Conservation (phyloP, 1,140 invertebrate genomes). For the Camponotus pennsylvanicus region DNA sequence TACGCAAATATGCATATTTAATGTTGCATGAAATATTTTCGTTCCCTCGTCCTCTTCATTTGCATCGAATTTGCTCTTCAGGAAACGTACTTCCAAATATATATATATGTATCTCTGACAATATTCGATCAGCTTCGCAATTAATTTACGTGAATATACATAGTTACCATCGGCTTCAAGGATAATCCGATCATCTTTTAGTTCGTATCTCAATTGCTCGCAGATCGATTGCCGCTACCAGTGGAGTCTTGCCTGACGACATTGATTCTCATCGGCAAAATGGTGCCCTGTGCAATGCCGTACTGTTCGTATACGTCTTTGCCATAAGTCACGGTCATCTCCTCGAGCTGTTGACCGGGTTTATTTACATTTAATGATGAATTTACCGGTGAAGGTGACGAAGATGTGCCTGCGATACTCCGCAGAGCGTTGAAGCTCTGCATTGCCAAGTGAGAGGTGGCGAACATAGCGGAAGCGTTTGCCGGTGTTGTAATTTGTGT, state of each 20-base stretch:
- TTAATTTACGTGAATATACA: background rate
- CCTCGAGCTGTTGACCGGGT: slow-evolving; percentile 7
- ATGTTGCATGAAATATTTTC: background rate
- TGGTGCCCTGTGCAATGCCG: slow-evolving; percentile 77
- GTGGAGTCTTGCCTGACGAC: slow-evolving; percentile 57
- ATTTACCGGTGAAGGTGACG: slow-evolving; percentile 22
- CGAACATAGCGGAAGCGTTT: slow-evolving; percentile 73
- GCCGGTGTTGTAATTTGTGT: slow-evolving; percentile 2
- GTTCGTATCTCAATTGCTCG: slow-evolving; percentile 77
- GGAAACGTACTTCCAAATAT: background rate
- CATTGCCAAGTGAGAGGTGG: slow-evolving; percentile 79
- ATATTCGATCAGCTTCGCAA: background rate
- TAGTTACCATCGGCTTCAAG: background rate
- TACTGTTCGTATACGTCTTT: slow-evolving; percentile 80
- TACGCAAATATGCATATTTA: background rate
- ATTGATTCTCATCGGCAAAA: slow-evolving; percentile 50
- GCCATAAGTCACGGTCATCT: slow-evolving; percentile 61
- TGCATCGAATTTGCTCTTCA: too few relatives aligned
- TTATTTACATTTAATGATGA: background rate
- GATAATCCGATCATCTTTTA: background rate
- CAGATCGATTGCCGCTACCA: slow-evolving; percentile 81
- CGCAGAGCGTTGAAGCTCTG: slow-evolving; percentile 81
- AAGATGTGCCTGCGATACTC: slow-evolving; percentile 55
- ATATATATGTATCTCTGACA: background rate
- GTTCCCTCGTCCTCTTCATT: background rate